Base-by-base conservation (phyloP, 2,797 vertebrate genomes). In the Amphiprion clarkii region DNA sequence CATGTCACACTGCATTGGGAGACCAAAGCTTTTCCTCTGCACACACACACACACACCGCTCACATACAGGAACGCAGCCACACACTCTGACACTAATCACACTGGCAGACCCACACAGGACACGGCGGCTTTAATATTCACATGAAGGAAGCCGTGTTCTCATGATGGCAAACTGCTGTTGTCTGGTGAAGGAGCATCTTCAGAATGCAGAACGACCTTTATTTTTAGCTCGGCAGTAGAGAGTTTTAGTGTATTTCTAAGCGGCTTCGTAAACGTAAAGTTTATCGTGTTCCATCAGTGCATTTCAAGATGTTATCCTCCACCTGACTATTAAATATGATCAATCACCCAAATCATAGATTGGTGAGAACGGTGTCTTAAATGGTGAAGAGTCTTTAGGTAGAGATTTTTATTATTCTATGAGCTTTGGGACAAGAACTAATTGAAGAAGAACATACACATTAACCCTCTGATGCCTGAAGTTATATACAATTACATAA, bases 81-180 rank as follows among this genome's bases (percentile, higher is more conserved):
- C 61, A 23, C 27, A 49, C 16, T 16, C 12, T 49, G 12, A 25
- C 16, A 23, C 21, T 57, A 6, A 71, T 53, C 3, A 33, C 23
- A 49, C 40, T 56, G 21, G 33, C 56, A 33, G 55, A 12, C 55
- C 29, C 27, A 63, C 42, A 49, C 46, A 27, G 70, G 60, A 65
- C 17, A 46, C 52, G 31, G 25, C 9, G 3, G 19, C 8, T 57
- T 31, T 52, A 5, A 51, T 44, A 33, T 56, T 58, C 56, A 23
- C 44, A 31, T 12, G 31, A 19, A 36, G 60, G 36, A 39, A 42
- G 17, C 1, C 53, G 29, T 48, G 12, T n/a, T 56, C 33, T 54
- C 23, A 59, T 17, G 5, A 49, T 12, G 3, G 5, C 17, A 53
- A 58, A 49, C 19, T 39, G 21, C 13, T 52, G 29, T 21, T 54